Conservation (phyloP, 37 sponge, comb jelly and placozoan genomes). For the Corticium candelabrum region DNA sequence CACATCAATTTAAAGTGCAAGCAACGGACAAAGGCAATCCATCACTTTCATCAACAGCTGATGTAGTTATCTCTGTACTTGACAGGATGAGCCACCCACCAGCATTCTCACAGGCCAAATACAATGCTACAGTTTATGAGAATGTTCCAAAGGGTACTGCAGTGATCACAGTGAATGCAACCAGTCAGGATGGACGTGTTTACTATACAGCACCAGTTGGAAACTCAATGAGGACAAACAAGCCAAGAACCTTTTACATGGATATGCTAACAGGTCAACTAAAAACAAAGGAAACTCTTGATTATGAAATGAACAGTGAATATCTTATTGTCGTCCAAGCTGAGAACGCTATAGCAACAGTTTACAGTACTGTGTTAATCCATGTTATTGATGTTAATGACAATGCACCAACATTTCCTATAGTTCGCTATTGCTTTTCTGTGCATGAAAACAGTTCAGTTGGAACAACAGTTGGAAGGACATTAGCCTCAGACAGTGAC, state of each 20-base stretch:
- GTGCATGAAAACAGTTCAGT: neutral
- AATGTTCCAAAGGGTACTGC: neutral
- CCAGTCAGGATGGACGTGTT: neutral
- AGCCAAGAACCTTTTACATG: neutral
- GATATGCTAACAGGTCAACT: neutral
- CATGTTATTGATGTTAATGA: neutral
- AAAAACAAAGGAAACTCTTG: neutral
- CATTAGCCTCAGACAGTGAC: neutral
- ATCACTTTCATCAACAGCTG: neutral
- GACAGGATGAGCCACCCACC: neutral
- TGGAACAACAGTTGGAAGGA: neutral
- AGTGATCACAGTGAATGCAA: neutral
- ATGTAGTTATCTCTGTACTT: neutral
- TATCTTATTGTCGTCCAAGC: neutral
- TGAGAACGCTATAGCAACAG: neutral
- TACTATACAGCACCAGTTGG: neutral
- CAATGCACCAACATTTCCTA: neutral
- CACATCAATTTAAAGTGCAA: neutral
- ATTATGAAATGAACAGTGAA: neutral
- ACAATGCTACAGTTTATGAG: neutral
- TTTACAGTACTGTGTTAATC: neutral
- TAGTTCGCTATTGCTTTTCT: neutral
- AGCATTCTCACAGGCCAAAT: neutral
- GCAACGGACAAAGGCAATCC: neutral
- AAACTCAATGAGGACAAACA: neutral